Percentiles rank a stretch among this genome's conserved stretches.
Evolutionary conservation across 2,113 vertebrate species (phyloP).

Genomic region (Rafetus swinhoei): DNA sequence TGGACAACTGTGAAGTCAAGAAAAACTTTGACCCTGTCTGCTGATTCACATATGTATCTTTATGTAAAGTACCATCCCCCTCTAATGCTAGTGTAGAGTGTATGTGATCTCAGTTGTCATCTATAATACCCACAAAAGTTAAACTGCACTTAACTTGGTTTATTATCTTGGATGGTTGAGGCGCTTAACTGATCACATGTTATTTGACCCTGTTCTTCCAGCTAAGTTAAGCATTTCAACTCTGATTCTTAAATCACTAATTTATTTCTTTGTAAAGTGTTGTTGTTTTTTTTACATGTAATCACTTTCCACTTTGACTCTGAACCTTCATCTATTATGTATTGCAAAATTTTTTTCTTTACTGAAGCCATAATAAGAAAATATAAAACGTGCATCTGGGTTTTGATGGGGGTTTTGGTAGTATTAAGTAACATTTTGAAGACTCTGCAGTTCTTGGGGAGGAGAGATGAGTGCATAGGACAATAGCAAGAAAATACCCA

Average conservation of each 20-base stretch:
- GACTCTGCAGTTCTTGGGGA: background rate
- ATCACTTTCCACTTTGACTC: background rate
- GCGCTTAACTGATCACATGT: fast-evolving
- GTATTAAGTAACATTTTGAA: background rate
- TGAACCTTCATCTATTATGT: no score
- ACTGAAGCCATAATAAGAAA: background rate
- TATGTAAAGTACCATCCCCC: background rate
- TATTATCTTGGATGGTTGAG: background rate
- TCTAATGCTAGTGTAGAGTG: background rate
- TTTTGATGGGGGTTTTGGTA: background rate
- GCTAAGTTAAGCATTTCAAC: background rate
- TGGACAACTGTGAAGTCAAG: background rate
- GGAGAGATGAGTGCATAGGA: background rate
- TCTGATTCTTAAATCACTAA: background rate
- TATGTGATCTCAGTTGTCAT: background rate
- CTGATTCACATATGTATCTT: background rate
- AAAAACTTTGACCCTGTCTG: background rate
- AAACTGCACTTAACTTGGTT: fast-evolving
- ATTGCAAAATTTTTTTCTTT: background rate
- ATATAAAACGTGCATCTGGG: background rate
- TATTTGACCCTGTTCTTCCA: fast-evolving
- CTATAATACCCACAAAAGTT: fast-evolving
- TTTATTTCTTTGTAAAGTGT: background rate
- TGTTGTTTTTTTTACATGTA: fast-evolving
- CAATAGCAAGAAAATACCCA: background rate